A percentile compares a stretch with the other conserved stretches of the same genome.
Evolutionary conservation across 2,113 vertebrate species (phyloP).

Genomic region (Aegotheles bennettii): DNA sequence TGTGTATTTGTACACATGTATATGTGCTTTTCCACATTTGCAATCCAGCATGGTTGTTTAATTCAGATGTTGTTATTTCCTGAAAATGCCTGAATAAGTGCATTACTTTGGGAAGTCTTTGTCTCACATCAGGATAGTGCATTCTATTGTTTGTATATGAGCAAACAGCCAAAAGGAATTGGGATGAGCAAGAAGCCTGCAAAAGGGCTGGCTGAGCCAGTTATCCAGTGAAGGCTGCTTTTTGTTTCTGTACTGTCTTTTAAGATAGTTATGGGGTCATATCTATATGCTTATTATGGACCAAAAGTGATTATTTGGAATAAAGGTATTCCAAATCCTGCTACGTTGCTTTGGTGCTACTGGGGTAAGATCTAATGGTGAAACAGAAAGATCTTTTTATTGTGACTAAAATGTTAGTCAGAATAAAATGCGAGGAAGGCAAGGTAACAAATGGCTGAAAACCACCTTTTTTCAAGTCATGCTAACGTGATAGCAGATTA

Average conservation of each 20-base stretch:
- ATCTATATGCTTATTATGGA: not conserved
- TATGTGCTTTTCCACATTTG: not conserved
- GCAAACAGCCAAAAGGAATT: not conserved
- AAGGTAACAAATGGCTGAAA: not conserved
- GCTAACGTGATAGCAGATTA: not conserved
- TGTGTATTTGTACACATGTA: not conserved
- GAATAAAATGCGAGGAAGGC: not conserved
- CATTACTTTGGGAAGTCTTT: not conserved
- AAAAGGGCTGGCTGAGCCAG: not conserved
- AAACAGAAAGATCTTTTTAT: not conserved
- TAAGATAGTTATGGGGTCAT: not conserved
- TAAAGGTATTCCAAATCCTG: not conserved
- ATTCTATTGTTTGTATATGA: not conserved
- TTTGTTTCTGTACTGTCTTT: not conserved
- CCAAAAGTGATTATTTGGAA: not conserved
- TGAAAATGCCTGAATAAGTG: not conserved
- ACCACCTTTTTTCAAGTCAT: not conserved
- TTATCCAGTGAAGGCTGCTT: not conserved
- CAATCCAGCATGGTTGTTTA: slow-evolving; percentile 5
- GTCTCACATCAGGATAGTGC: not conserved
- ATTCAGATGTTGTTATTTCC: not conserved
- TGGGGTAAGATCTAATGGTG: not conserved
- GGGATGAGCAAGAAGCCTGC: not conserved
- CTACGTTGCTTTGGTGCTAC: not conserved
- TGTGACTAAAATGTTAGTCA: not conserved